Evolutionary conservation across 2,113 vertebrate species (phyloP).

Genomic region (Phoxinus phoxinus): DNA sequence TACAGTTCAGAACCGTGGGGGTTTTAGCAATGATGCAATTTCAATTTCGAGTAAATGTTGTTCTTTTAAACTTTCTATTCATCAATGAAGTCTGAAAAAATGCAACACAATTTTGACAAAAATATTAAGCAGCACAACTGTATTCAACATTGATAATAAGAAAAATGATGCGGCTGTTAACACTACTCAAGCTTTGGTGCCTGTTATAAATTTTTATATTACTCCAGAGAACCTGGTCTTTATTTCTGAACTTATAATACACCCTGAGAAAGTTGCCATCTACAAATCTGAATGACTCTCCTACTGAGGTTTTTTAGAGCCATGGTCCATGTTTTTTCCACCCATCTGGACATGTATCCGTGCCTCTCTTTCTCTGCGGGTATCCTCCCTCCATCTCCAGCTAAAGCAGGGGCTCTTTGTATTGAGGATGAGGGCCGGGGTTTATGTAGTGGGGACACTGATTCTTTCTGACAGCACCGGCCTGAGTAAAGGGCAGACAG

Average conservation of each 20-base stretch:
- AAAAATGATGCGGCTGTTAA: neutral
- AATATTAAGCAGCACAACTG: neutral
- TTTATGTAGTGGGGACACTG: constrained; percentile 48
- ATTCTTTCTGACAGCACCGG: constrained; percentile 61
- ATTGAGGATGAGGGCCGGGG: constrained; percentile 34
- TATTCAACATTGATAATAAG: too few species aligned
- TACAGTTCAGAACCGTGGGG: neutral
- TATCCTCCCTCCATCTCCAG: constrained; percentile 32
- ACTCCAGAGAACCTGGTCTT: neutral
- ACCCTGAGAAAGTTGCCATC: neutral
- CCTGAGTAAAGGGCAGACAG: constrained; percentile 56
- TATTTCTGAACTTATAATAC: neutral
- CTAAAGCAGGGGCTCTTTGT: constrained; percentile 56
- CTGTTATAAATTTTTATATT: neutral
- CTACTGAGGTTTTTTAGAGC: constrained; percentile 29
- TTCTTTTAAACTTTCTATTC: neutral
- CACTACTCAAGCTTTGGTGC: neutral
- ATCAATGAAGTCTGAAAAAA: neutral
- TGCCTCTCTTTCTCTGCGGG: constrained; percentile 37
- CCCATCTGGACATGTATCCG: constrained; percentile 48
- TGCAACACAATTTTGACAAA: neutral
- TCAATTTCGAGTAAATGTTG: neutral
- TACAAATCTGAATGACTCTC: neutral
- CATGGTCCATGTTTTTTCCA: constrained; percentile 16
- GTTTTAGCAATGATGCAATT: neutral